These are phyloP conservation scores for Nesogale talazaci DNA, from an alignment of 2,113 vertebrate species.

Conservation along the genomic window DNA sequence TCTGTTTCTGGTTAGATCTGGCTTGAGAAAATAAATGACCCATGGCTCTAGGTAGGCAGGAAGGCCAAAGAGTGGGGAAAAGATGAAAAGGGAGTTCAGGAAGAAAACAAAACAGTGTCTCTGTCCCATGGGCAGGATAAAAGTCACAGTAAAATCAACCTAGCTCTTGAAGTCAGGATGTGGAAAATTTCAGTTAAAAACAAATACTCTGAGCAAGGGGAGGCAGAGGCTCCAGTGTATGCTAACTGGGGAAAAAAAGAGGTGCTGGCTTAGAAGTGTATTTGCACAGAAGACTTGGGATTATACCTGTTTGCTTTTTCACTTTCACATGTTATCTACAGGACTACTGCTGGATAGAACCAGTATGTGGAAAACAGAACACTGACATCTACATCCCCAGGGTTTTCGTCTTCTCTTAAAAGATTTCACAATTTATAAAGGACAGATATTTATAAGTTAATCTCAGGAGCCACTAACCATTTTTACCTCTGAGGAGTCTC, in stretches of 20 bases:
- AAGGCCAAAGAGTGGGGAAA: background rate
- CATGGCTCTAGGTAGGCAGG: background rate
- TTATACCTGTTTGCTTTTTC: background rate
- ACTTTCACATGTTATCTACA: background rate
- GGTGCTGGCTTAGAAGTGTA: background rate
- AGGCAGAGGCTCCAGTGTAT: accelerated
- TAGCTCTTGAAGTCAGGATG: background rate
- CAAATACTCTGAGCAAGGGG: background rate
- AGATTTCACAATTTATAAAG: background rate
- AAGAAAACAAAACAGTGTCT: background rate
- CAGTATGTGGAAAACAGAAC: background rate
- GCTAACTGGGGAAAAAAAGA: too few species aligned
- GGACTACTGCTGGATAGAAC: background rate
- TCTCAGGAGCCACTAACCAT: background rate
- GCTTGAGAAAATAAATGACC: constrained; percentile 30
- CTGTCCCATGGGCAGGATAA: background rate
- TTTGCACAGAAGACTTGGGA: background rate
- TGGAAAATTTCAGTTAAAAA: background rate
- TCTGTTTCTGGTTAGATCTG: background rate
- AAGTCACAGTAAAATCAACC: background rate
- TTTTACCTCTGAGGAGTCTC: background rate
- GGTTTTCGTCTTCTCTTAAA: background rate
- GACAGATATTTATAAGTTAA: background rate
- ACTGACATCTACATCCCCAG: too few species aligned
- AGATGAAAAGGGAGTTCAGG: too few species aligned